Evolutionary conservation across 1,140 invertebrate genomes (phyloP), one percentile per base, ranked within the genome.

Genomic region (Mya arenaria): DNA sequence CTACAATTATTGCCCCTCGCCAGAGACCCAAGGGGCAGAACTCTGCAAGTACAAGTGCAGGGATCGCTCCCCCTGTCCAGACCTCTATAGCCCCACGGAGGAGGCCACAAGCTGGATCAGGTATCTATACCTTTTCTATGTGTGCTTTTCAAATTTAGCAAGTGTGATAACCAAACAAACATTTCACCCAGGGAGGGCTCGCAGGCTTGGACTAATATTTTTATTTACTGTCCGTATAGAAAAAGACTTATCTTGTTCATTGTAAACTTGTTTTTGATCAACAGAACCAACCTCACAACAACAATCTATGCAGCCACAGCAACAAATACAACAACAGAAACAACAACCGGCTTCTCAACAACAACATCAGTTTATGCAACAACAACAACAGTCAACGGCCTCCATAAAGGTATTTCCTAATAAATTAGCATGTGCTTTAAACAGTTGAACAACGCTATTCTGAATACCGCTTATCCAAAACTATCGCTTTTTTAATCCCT

Each of bases 1-100:
- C 95, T 63, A 98, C 97, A 4, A 97, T 96, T 65, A 97, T 98
- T 5, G 96, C 96, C 19, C 97, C 97, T 5, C 93, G 97, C 58
- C 96, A 97, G 89, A 93, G 97, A 83, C 97, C 97, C 15, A 97
- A 97, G 89, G 92, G 92, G 60, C 89, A 95, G 94, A 75, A 94
- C 82, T 82, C 89, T 36, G 90, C 91, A 37, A 92, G 88, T 3
- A 66, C 90, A 19, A 66, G 68, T 37, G 87, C 87, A 34, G 80
- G 88, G 34, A 80, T 93, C 15, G 91, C 90, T 28, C 83, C 93
- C 44, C 92, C 93, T 68, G 87, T 92, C 32, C 93, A 92, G 71
- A 90, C 90, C 34, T 86, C 89, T 52, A 86, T 92, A 56, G 89
- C 88, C 60, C 91, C 87, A 32, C 83, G 90, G 37, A 88, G 87